These are phyloP conservation scores for Saguinus imperator DNA, from an alignment of 2,113 vertebrate genomes.

Conservation along the genomic window DNA sequence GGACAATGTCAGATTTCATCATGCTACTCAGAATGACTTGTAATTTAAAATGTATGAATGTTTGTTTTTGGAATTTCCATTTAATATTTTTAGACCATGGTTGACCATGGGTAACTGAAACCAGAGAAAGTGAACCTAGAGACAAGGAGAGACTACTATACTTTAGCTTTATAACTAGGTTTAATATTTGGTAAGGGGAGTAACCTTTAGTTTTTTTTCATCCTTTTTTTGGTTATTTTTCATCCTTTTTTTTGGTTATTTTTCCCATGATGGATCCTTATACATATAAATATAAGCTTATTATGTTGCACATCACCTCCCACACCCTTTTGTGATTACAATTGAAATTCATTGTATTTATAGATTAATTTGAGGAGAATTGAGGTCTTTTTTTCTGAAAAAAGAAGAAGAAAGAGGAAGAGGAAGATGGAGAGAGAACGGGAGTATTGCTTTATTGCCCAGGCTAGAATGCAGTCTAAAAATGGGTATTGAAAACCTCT, in stretches of 20 bases:
- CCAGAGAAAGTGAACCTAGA: neutral
- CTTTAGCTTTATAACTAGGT: neutral
- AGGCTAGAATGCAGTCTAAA: too few relatives aligned
- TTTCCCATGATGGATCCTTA: neutral
- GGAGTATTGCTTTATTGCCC: too few relatives aligned
- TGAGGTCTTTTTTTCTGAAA: neutral
- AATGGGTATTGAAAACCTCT: too few relatives aligned
- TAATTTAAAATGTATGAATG: neutral
- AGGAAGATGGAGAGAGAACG: too few relatives aligned
- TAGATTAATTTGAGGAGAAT: neutral
- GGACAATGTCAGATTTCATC: neutral
- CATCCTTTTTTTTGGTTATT: neutral
- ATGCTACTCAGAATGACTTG: neutral
- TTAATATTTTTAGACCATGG: neutral
- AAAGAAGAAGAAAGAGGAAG: too few relatives aligned
- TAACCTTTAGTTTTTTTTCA: neutral
- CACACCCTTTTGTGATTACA: neutral
- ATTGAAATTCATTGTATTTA: neutral
- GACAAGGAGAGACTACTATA: neutral
- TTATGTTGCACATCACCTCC: neutral
- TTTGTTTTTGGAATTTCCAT: neutral
- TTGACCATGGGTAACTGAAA: neutral
- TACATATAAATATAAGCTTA: neutral
- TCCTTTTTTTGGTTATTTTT: neutral
- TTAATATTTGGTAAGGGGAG: neutral